Conservation (phyloP, 1,140 invertebrate species). For the Neomicropteryx cornuta region DNA sequence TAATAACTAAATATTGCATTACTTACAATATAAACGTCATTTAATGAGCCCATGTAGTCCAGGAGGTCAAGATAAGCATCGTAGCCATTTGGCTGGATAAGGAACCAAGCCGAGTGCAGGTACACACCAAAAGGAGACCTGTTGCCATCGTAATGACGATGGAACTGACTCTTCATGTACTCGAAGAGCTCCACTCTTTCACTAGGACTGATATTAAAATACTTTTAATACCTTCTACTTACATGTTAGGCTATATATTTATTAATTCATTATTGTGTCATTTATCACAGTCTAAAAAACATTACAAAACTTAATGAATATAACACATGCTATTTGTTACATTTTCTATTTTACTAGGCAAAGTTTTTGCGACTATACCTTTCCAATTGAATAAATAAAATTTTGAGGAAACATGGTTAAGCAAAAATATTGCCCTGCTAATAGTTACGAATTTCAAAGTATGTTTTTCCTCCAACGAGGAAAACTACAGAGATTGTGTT, state of each 20-base stretch:
- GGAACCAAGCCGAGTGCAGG: slow-evolving; percentile 39
- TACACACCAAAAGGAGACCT: slow-evolving; percentile 39
- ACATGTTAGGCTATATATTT: slow-evolving; percentile 31
- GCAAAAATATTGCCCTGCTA: too few species aligned
- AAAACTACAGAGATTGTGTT: too few species aligned
- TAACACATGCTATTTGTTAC: too few species aligned
- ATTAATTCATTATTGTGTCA: slow-evolving; percentile 28
- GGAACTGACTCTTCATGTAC: slow-evolving; percentile 33
- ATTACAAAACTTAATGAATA: too few species aligned
- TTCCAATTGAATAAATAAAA: too few species aligned
- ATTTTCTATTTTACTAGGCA: too few species aligned
- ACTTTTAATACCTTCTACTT: too few species aligned
- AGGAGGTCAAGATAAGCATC: slow-evolving; percentile 25
- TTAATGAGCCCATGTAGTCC: slow-evolving; percentile 29
- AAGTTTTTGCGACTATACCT: too few species aligned
- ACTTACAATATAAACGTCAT: slow-evolving; percentile 40
- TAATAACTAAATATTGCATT: too few species aligned
- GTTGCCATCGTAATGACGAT: slow-evolving; percentile 33
- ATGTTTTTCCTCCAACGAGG: too few species aligned
- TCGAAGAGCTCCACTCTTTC: slow-evolving; percentile 21
- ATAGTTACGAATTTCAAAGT: too few species aligned
- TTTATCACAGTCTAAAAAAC: slow-evolving; percentile 43
- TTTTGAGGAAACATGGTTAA: too few species aligned
- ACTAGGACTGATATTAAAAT: slow-evolving; percentile 21
- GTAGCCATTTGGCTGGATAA: slow-evolving; percentile 4